A percentile compares a stretch with the other conserved stretches of the same genome.
Conservation (phyloP, 1,140 invertebrate species). For the Drosophila nigromelanica region DNA sequence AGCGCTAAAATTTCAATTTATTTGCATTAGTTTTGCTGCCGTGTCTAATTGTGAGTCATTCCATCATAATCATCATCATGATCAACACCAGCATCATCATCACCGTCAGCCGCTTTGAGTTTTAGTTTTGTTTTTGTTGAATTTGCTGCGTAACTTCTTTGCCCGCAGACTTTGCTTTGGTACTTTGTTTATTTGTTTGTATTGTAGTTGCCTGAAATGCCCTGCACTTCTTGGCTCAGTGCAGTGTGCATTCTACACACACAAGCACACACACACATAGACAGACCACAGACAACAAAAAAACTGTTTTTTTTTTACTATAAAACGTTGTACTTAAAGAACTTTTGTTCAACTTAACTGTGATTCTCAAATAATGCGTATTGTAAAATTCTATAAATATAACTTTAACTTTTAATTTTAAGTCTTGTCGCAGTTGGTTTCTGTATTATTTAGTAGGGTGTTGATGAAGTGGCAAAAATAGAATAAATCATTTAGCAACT, state of each 20-base stretch:
- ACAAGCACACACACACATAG: not conserved
- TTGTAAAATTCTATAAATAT: not conserved
- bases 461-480: not conserved
- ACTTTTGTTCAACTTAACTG: constrained; percentile 2
- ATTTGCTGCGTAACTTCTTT: constrained; percentile 39
- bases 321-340: constrained; percentile 20
- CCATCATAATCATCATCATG: constrained; percentile 18
- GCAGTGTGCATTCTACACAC: not conserved
- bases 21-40: constrained; percentile 38
- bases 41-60: constrained; percentile 57
- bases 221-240: constrained; percentile 3
- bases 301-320: not conserved
- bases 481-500: not conserved
- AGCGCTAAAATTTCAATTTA: constrained; percentile 66
- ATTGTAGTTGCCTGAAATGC: constrained; percentile 35
- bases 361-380: constrained; percentile 3
- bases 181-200: constrained; percentile 38
- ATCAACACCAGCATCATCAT: constrained; percentile 5
- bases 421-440: not conserved
- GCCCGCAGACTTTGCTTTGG: constrained; percentile 65
- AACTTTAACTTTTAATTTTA: not conserved
- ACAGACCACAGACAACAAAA: not conserved
- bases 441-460: not conserved
- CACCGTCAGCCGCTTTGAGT: constrained; percentile 9
- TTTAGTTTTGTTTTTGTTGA: constrained; percentile 20